phyloP scores from a whole-genome alignment of 1,140 invertebrate species.

The Papilio xuthus region DNA sequence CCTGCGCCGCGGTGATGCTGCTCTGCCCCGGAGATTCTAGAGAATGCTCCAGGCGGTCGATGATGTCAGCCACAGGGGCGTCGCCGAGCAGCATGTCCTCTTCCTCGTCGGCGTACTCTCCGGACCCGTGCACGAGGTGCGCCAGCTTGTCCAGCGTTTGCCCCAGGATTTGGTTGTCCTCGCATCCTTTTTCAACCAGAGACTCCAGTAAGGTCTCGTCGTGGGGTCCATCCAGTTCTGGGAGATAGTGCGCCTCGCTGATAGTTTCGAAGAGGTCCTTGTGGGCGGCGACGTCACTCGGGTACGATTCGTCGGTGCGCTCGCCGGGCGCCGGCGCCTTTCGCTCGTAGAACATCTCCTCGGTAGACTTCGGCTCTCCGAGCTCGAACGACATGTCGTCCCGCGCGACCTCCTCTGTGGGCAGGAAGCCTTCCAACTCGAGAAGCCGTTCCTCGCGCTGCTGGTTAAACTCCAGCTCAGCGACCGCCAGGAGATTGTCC shows the following conservation, averaged over 20 bases:
- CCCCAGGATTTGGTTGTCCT: constrained; percentile 81
- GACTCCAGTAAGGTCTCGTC: constrained; percentile 83
- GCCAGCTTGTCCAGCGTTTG: constrained; percentile 76
- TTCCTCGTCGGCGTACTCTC: constrained; percentile 83
- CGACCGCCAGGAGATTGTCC: constrained; percentile 83
- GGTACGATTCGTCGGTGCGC: constrained; percentile 59
- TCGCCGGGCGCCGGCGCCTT: constrained; percentile 56
- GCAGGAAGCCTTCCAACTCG: constrained; percentile 80
- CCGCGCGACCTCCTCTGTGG: constrained; percentile 69
- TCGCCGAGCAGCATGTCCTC: constrained; percentile 80
- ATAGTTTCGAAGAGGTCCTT: constrained; percentile 81
- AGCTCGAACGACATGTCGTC: constrained; percentile 77
- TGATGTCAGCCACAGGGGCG: constrained; percentile 82
- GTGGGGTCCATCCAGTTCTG: constrained; percentile 81
- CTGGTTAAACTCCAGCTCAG: constrained; percentile 82
- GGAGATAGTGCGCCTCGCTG: constrained; percentile 76
- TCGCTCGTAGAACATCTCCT: constrained; percentile 70
- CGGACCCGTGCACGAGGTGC: constrained; percentile 69
- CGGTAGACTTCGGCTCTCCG: constrained; percentile 62
- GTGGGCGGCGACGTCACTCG: constrained; percentile 65
- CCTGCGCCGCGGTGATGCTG: constrained; percentile 76
- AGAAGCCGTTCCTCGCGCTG: constrained; percentile 73
- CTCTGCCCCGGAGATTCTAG: constrained; percentile 76
- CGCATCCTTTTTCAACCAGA: constrained; percentile 83
- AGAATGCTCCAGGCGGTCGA: constrained; percentile 82